Conservation (phyloP, 2,888 invertebrate genomes). For the Trisateles emortualis region DNA sequence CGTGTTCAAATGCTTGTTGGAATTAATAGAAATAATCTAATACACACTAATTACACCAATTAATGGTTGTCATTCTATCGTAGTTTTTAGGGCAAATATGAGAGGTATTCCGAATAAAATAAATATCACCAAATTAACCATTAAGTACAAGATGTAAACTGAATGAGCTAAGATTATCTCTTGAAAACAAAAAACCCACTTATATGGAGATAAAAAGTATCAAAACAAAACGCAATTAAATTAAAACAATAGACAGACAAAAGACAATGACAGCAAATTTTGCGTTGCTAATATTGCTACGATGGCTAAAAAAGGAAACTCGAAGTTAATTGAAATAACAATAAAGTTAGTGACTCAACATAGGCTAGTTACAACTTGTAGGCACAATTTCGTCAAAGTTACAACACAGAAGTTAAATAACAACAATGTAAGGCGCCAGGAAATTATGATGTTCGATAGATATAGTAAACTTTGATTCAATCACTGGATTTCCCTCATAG, state of each 20-base stretch:
- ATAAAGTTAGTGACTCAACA: constrained; percentile 48
- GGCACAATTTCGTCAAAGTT: constrained; percentile 41
- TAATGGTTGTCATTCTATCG: too few relatives aligned
- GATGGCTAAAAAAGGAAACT: constrained; percentile 55
- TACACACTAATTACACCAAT: too few relatives aligned
- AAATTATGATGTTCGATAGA: constrained; percentile 24
- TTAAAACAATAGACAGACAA: constrained; percentile 24
- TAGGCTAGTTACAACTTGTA: constrained; percentile 36
- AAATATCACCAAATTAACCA: too few relatives aligned
- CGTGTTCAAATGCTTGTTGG: too few relatives aligned
- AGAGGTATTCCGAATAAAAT: too few relatives aligned
- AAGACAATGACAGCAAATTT: constrained; percentile 32
- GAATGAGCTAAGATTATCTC: not conserved
- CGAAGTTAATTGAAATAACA: constrained; percentile 51
- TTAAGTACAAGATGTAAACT: too few relatives aligned
- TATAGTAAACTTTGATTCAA: constrained; percentile 14
- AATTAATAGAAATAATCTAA: too few relatives aligned
- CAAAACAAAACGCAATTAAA: constrained; percentile 11
- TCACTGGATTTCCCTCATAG: not conserved
- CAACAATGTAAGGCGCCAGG: constrained; percentile 33
- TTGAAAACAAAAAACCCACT: not conserved
- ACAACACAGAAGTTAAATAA: constrained; percentile 27
- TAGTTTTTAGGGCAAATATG: too few relatives aligned
- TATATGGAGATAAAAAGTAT: not conserved
- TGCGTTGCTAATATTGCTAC: constrained; percentile 27